Conservation (phyloP, 2,113 vertebrate species). For the Saguinus midas region DNA sequence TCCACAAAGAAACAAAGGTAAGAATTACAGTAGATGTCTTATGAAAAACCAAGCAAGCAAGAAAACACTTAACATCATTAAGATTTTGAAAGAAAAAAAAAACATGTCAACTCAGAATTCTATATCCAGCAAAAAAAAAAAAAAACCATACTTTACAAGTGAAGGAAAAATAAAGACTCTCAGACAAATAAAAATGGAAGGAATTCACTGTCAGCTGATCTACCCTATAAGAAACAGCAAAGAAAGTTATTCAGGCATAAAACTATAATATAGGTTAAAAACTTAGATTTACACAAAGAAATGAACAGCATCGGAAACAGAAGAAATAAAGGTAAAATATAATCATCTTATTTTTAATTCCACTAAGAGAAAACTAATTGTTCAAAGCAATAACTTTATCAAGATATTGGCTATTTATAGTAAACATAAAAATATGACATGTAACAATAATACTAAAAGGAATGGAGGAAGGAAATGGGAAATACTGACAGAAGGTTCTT, state of each 20-base stretch:
- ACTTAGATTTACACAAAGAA: background rate
- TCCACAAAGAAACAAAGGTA: background rate
- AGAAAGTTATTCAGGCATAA: background rate
- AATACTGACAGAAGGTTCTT: background rate
- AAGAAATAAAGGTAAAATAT: background rate
- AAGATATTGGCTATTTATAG: background rate
- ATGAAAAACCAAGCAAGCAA: background rate
- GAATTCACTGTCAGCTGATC: background rate
- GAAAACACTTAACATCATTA: background rate
- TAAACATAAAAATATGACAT: background rate
- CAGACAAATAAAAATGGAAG: background rate
- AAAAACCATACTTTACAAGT: background rate
- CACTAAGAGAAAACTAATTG: background rate
- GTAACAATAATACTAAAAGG: background rate
- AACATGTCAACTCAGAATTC: background rate
- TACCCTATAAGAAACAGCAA: background rate
- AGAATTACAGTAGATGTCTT: background rate
- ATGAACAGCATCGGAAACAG: background rate
- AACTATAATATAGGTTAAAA: background rate
- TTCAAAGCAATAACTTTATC: background rate
- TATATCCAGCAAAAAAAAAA: background rate
- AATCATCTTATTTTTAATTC: conserved; percentile 1
- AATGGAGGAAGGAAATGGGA: background rate
- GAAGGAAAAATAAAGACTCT: background rate
- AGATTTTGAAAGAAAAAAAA: background rate